phyloP scores from a whole-genome alignment of 2,797 vertebrate species.

The Leptatherina wallacei region DNA sequence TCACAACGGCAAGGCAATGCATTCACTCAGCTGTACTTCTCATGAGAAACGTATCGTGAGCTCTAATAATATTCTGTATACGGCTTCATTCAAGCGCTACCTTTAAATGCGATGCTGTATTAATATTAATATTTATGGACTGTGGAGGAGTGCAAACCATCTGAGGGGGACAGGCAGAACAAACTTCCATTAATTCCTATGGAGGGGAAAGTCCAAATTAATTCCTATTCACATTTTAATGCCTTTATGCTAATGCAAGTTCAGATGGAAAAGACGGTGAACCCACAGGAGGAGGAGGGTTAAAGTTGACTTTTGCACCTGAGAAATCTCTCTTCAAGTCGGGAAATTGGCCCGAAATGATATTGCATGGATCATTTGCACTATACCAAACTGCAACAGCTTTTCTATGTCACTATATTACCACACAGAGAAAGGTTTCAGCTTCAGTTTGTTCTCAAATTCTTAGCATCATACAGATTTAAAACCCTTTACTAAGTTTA shows the following conservation, averaged over 20 bases:
- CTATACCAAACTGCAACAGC: constrained; percentile 19
- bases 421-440: background rate
- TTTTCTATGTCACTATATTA: constrained; percentile 17
- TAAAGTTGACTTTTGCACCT: constrained; percentile 81
- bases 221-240: constrained; percentile 90
- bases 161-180: constrained; percentile 83
- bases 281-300: constrained; percentile 80
- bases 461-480: background rate
- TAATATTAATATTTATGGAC: constrained; percentile 92
- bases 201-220: constrained; percentile 89
- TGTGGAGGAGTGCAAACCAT: constrained; percentile 80
- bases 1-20: constrained; percentile 86
- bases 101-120: constrained; percentile 87
- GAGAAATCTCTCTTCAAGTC: constrained; percentile 69
- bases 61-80: constrained; percentile 91
- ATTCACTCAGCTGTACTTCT: constrained; percentile 88
- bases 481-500: background rate
- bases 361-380: constrained; percentile 39
- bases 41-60: constrained; percentile 88
- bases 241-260: constrained; percentile 86
- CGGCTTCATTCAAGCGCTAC: constrained; percentile 86
- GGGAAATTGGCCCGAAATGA: constrained; percentile 59
- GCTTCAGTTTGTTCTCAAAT: constrained; percentile 1
- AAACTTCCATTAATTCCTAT: constrained; percentile 90
- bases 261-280: constrained; percentile 72